Percentiles rank a stretch among this genome's conserved stretches.
Conservation (phyloP, 1,140 invertebrate species). For the Ptiloglossa arizonensis region DNA sequence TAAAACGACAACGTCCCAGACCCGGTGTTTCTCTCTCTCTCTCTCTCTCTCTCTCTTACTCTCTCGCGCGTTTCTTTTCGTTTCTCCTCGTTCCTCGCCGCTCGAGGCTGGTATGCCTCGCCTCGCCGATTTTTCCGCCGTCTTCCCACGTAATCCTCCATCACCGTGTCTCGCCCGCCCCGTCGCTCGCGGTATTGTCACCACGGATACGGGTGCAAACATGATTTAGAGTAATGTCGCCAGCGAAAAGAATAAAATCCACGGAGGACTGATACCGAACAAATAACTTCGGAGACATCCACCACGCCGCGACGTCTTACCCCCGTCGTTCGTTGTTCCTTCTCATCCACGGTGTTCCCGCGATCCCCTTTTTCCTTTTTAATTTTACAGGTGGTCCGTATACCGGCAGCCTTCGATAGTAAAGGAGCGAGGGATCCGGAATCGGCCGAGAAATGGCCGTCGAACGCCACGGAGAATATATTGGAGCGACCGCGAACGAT, state of each 20-base stretch:
- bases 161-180: slow-evolving; percentile 10
- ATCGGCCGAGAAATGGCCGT: too few species aligned
- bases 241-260: slow-evolving; percentile 72
- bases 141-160: slow-evolving; percentile 23
- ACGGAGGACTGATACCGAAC: slow-evolving; percentile 63
- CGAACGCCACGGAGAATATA: too few species aligned
- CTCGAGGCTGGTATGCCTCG: background rate
- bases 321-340: too few species aligned
- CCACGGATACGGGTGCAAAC: slow-evolving; percentile 68
- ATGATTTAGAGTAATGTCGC: slow-evolving; percentile 75
- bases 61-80: slow-evolving; percentile 33
- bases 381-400: too few species aligned
- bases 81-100: too few species aligned
- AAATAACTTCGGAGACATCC: slow-evolving; percentile 68
- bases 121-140: slow-evolving; percentile 8
- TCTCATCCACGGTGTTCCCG: too few species aligned
- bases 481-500: too few species aligned
- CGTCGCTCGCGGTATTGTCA: slow-evolving; percentile 24
- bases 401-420: too few species aligned
- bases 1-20: slow-evolving; percentile 64
- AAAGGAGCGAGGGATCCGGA: too few species aligned
- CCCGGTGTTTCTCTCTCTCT: slow-evolving; percentile 16
- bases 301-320: too few species aligned
- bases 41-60: slow-evolving; percentile 2
- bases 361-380: too few species aligned